Conservation (phyloP, 2,113 vertebrate species). For the Trichechus manatus region DNA sequence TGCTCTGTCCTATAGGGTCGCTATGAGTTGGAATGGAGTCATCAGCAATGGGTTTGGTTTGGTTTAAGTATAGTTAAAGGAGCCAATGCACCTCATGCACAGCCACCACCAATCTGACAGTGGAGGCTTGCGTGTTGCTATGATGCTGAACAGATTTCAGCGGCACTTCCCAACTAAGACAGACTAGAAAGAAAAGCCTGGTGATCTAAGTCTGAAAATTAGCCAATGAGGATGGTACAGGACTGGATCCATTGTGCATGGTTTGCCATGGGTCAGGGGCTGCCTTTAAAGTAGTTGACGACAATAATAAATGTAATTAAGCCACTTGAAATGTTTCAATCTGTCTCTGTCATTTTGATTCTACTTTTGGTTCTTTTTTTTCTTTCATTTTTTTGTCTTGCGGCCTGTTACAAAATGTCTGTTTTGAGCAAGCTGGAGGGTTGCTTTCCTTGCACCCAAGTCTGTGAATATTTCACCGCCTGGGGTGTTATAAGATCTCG, state of each 20-base stretch:
- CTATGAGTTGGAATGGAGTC: neutral
- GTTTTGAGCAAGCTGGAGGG: neutral
- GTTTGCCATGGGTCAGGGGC: neutral
- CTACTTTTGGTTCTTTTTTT: rapidly evolving
- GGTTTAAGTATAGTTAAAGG: too few species aligned
- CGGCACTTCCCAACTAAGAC: neutral
- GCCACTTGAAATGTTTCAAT: neutral
- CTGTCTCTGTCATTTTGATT: neutral
- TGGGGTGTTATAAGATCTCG: neutral
- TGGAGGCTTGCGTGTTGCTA: neutral
- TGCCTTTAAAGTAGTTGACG: neutral
- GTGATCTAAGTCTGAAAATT: neutral
- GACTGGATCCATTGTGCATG: neutral
- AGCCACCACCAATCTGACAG: neutral
- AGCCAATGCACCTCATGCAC: too few species aligned
- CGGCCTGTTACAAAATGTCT: conserved; percentile 15
- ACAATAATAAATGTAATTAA: neutral
- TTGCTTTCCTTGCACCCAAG: neutral
- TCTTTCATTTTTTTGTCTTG: neutral
- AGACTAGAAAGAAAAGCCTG: neutral
- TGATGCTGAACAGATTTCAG: neutral
- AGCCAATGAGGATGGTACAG: neutral
- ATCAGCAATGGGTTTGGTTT: too few species aligned
- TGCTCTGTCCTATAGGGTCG: neutral
- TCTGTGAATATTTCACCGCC: neutral